Conservation (phyloP, 2,888 invertebrate genomes). For the Clistopyga incitator region DNA sequence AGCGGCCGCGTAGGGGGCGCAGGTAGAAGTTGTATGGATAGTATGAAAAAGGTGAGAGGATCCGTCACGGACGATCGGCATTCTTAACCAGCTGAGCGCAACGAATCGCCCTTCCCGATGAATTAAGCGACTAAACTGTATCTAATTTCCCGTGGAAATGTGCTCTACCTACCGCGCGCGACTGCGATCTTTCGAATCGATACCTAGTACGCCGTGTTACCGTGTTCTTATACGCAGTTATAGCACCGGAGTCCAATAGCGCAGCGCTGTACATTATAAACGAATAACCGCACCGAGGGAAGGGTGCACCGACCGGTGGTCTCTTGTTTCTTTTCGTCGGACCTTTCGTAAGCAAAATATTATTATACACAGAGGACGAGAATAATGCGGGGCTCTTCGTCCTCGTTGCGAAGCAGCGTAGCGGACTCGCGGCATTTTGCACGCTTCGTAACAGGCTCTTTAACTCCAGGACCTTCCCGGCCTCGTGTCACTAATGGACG, state of each 20-base stretch:
- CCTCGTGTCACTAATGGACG: constrained; percentile 62
- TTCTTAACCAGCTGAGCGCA: constrained; percentile 67
- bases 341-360: constrained; percentile 22
- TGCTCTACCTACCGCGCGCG: constrained; percentile 65
- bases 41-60: constrained; percentile 56
- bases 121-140: constrained; percentile 68
- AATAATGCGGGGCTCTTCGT: constrained; percentile 25
- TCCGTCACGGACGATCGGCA: constrained; percentile 64
- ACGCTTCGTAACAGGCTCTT: constrained; percentile 63
- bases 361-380: constrained; percentile 17
- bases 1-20: not conserved
- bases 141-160: constrained; percentile 66
- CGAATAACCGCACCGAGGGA: constrained; percentile 12
- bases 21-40: not conserved
- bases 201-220: constrained; percentile 12
- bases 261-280: not conserved
- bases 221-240: not conserved
- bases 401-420: constrained; percentile 41
- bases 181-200: constrained; percentile 45
- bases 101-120: constrained; percentile 64
- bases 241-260: not conserved
- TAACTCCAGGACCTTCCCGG: constrained; percentile 53
- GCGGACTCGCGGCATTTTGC: constrained; percentile 57
- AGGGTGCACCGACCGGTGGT: constrained; percentile 35
- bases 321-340: constrained; percentile 16